These are phyloP conservation scores for Heliconius cydno DNA, from an alignment of 2,888 invertebrate genomes.

Conservation along the genomic window DNA sequence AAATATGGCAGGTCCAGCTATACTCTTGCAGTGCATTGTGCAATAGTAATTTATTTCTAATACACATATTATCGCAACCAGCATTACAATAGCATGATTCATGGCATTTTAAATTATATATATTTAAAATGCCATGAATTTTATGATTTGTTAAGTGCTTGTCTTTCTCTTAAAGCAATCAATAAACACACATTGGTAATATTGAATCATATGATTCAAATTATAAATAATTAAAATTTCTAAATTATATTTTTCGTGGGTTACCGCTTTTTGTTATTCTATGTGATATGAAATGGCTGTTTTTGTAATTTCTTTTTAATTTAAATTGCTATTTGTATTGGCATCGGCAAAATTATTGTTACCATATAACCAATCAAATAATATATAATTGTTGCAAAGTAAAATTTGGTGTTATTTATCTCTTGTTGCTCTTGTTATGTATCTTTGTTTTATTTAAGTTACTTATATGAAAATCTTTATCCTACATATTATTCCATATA, in stretches of 20 bases:
- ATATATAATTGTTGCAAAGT: constrained; percentile 39
- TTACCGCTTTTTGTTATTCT: background rate
- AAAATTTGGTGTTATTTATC: constrained; percentile 10
- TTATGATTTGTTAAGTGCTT: too few relatives aligned
- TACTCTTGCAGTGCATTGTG: background rate
- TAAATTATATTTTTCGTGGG: too few relatives aligned
- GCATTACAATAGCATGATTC: background rate
- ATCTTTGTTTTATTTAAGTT: background rate
- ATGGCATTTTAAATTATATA: too few relatives aligned
- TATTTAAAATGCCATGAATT: too few relatives aligned
- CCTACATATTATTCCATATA: background rate
- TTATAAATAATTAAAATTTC: too few relatives aligned
- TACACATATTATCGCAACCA: background rate
- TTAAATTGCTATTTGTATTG: constrained; percentile 4
- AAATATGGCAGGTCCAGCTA: background rate
- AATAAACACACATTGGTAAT: too few relatives aligned
- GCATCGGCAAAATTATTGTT: constrained; percentile 14
- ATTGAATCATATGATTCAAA: too few relatives aligned
- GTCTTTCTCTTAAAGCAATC: too few relatives aligned
- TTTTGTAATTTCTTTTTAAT: background rate
- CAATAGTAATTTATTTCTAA: background rate
- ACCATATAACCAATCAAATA: constrained; percentile 22
- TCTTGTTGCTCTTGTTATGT: too few relatives aligned
- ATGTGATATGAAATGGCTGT: constrained; percentile 11
- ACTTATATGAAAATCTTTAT: background rate